Evolutionary conservation across 2,888 invertebrate species (phyloP).

Genomic region (Aporophyla nigra): DNA sequence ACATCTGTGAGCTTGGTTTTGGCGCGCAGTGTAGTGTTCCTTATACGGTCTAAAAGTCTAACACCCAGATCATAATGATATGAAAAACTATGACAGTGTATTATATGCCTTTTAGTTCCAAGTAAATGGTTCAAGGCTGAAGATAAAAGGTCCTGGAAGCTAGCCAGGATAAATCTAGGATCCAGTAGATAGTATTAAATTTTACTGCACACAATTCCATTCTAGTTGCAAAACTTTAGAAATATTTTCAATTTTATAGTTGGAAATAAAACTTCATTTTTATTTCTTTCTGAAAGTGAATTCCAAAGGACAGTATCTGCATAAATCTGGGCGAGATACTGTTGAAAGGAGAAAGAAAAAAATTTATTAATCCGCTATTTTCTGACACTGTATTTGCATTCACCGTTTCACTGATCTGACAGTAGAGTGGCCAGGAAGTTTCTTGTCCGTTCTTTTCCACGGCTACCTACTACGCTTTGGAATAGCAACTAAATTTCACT

Average conservation of each 20-base stretch:
- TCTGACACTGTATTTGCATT: conserved; percentile 13
- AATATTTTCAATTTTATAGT: conserved; percentile 50
- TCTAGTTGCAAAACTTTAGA: conserved; percentile 37
- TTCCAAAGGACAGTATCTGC: not conserved
- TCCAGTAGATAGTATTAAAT: conserved; percentile 22
- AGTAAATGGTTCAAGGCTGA: conserved; percentile 9
- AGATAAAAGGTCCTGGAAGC: conserved; percentile 37
- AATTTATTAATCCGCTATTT: conserved; percentile 17
- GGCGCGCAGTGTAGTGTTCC: too few species aligned
- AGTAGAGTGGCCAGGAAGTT: not conserved
- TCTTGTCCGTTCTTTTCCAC: too few species aligned
- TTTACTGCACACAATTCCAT: conserved; percentile 24
- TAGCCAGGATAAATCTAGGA: conserved; percentile 29
- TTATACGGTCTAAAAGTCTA: too few species aligned
- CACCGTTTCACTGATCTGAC: not conserved
- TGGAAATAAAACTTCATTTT: conserved; percentile 41
- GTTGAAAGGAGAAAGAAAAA: conserved; percentile 9
- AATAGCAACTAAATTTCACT: too few species aligned
- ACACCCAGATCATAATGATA: too few species aligned
- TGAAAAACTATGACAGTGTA: not conserved
- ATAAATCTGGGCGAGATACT: conserved; percentile 15
- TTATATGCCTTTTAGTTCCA: conserved; percentile 6
- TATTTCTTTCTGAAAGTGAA: conserved; percentile 24
- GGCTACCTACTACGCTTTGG: too few species aligned
- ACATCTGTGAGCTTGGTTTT: too few species aligned